These are phyloP conservation scores for Zhuqinia jingwanae DNA, from an alignment of 2,888 invertebrate species.

Conservation along the genomic window DNA sequence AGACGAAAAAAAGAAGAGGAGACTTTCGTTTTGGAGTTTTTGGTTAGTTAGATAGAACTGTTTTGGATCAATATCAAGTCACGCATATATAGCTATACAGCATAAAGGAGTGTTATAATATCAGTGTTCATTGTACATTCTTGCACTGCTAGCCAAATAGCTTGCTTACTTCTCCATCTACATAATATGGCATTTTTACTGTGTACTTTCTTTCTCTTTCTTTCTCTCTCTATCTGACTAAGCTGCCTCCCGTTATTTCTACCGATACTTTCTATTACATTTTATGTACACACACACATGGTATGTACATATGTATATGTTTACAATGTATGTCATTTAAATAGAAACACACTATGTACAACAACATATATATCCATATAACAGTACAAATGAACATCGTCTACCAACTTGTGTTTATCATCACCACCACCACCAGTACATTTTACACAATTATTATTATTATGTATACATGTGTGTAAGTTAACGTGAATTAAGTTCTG, in stretches of 20 bases:
- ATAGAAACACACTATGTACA: background rate
- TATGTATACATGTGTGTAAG: conserved; percentile 16
- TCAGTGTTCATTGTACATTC: conserved; percentile 23
- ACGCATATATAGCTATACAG: conserved; percentile 68
- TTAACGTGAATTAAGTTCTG: conserved; percentile 2
- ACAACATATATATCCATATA: conserved; percentile 7
- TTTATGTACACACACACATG: conserved; percentile 8
- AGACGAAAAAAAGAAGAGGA: conserved; percentile 43
- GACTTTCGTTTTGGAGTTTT: conserved; percentile 49
- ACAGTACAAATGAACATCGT: conserved; percentile 24
- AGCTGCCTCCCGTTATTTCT: conserved; percentile 39
- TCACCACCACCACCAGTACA: background rate
- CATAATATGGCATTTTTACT: conserved; percentile 10
- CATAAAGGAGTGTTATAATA: background rate
- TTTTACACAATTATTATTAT: conserved; percentile 41
- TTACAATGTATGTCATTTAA: conserved; percentile 20
- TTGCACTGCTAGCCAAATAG: conserved; percentile 14
- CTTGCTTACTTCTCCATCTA: conserved; percentile 26
- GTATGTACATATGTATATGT: background rate
- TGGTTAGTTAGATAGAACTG: conserved; percentile 56
- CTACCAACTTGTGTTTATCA: conserved; percentile 46
- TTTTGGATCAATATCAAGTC: conserved; percentile 73
- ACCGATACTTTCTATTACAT: background rate
- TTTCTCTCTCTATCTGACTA: background rate
- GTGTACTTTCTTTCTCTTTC: conserved; percentile 36